Percentiles rank a stretch among this genome's conserved stretches.
phyloP scores from a whole-genome alignment of 2,888 invertebrate genomes.

The Tetragonisca angustula region DNA sequence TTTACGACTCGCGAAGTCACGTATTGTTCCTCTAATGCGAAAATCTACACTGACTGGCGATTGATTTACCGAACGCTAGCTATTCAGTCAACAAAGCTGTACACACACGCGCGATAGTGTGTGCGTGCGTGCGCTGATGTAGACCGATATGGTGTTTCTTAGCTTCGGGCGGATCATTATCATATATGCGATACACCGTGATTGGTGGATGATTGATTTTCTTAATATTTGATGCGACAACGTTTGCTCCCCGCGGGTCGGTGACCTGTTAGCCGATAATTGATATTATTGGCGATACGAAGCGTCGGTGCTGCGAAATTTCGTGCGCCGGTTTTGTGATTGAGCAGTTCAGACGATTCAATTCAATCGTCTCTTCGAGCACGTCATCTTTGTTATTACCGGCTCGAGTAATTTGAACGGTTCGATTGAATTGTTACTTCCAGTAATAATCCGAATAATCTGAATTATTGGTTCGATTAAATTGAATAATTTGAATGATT shows the following conservation, averaged over 20 bases:
- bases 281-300: neutral
- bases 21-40: conserved; percentile 20
- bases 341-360: too few relatives aligned
- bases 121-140: too few relatives aligned
- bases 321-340: too few relatives aligned
- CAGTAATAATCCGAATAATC: too few relatives aligned
- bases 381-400: too few relatives aligned
- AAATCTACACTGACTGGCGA: conserved; percentile 12
- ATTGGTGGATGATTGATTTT: neutral
- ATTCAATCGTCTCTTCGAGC: too few relatives aligned
- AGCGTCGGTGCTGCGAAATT: too few relatives aligned
- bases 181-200: neutral
- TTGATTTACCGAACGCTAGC: conserved; percentile 34
- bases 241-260: neutral
- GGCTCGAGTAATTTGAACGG: too few relatives aligned
- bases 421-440: too few relatives aligned
- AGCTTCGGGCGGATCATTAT: neutral
- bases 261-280: neutral
- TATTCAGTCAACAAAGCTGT: neutral
- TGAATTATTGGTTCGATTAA: too few relatives aligned
- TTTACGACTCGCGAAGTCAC: conserved; percentile 19
- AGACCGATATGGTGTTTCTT: neutral
- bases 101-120: too few relatives aligned
- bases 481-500: too few relatives aligned
- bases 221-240: neutral